phyloP scores from a whole-genome alignment of 2,113 vertebrate genomes.

The Oreochromis aureus region DNA sequence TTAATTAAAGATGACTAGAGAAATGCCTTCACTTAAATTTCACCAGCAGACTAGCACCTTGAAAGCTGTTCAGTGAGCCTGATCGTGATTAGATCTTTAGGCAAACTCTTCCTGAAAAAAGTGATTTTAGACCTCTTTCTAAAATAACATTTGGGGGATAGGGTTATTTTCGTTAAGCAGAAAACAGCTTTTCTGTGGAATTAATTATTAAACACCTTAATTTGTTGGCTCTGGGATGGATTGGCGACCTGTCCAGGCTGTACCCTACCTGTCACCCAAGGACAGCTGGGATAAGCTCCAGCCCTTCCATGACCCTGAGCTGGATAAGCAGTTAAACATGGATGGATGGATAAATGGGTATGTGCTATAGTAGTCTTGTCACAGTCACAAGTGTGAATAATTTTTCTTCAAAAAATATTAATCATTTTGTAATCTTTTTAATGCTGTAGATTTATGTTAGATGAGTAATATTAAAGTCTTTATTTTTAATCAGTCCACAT shows the following conservation, averaged over 20 bases:
- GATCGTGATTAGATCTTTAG: conserved; percentile 11
- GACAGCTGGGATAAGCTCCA: neutral
- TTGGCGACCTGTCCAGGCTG: neutral
- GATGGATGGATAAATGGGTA: neutral
- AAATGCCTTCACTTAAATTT: neutral
- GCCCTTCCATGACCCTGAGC: neutral
- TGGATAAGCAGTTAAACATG: neutral
- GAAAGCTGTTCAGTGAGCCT: conserved; percentile 25
- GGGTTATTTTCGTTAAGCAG: neutral
- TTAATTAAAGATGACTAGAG: conserved; percentile 45
- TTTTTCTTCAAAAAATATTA: neutral
- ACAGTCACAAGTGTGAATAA: neutral
- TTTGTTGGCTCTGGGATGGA: neutral
- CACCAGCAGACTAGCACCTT: conserved; percentile 25
- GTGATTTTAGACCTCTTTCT: neutral
- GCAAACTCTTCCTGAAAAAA: neutral
- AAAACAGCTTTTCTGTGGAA: neutral
- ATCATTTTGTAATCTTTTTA: neutral
- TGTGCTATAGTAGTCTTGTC: neutral
- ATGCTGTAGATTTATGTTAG: neutral
- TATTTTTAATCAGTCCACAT: neutral
- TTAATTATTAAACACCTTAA: neutral
- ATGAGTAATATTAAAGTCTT: neutral
- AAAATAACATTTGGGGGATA: neutral
- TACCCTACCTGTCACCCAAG: neutral